These are phyloP conservation scores for Pterobdella sp. DNA, from an alignment of 2,888 invertebrate species.

Conservation along the genomic window DNA sequence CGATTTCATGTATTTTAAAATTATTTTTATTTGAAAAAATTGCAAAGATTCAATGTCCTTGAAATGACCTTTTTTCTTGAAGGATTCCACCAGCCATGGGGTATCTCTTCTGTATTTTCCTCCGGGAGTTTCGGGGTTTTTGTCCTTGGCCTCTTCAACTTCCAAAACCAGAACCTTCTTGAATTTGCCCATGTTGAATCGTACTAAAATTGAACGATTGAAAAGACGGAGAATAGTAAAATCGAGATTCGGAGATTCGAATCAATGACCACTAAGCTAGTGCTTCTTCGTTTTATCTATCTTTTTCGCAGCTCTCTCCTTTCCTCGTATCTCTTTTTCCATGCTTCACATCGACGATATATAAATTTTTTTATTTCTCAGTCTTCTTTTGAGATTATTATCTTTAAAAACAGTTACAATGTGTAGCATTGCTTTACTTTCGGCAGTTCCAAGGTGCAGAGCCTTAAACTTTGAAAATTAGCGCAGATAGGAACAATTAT, in stretches of 20 bases:
- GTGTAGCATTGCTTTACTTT: neutral
- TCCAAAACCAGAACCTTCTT: conserved; percentile 34
- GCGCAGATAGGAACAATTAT: no score
- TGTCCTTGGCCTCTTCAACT: conserved; percentile 34
- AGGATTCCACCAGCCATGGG: conserved; percentile 34
- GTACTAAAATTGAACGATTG: conserved; percentile 16
- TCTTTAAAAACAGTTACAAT: neutral
- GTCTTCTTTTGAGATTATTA: neutral
- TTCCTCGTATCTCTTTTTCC: neutral
- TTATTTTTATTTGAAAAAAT: neutral
- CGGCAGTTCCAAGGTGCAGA: no score
- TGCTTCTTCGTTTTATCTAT: neutral
- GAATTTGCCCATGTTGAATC: conserved; percentile 30
- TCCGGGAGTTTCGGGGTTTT: conserved; percentile 34
- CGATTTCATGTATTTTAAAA: neutral
- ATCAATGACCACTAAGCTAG: conserved; percentile 5
- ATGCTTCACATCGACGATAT: neutral
- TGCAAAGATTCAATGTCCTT: neutral
- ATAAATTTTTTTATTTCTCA: neutral
- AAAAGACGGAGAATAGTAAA: conserved; percentile 3
- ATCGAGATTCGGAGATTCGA: neutral
- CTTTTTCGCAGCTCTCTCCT: neutral
- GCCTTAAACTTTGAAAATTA: no score
- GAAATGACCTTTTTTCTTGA: conserved; percentile 32
- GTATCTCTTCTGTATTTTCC: conserved; percentile 35